Evolutionary conservation across 2,797 vertebrate genomes (phyloP).

Genomic region (Sarcophilus harrisii): DNA sequence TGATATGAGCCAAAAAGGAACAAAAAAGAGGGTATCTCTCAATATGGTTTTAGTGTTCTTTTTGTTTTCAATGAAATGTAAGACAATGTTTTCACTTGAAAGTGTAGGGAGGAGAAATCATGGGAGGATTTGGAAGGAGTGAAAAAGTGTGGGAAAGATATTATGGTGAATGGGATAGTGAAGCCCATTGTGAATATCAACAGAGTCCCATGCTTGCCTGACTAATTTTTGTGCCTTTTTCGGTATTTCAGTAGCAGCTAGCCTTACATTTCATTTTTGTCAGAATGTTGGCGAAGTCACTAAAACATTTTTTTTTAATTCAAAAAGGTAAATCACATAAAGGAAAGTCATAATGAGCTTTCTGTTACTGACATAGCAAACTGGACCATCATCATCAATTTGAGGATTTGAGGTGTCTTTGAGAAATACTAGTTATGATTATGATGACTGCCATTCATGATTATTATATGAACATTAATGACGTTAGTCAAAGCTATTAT

Average conservation of each 20-base stretch:
- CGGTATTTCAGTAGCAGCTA: background rate
- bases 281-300: background rate
- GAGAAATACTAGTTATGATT: background rate
- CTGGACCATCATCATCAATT: background rate
- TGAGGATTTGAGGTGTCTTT: background rate
- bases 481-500: background rate
- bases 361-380: background rate
- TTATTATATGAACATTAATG: background rate
- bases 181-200: background rate
- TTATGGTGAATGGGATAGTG: background rate
- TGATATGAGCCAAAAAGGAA: background rate
- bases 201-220: background rate
- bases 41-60: background rate
- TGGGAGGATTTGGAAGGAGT: background rate
- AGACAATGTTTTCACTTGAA: background rate
- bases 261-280: background rate
- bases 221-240: background rate
- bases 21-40: background rate
- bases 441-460: background rate
- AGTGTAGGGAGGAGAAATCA: rapidly evolving
- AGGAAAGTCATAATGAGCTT: background rate
- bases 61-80: background rate
- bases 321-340: background rate
- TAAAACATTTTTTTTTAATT: conserved; percentile 22
- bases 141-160: background rate